Evolutionary conservation across 2,888 invertebrate genomes (phyloP).

Genomic region (Nineta flava): DNA sequence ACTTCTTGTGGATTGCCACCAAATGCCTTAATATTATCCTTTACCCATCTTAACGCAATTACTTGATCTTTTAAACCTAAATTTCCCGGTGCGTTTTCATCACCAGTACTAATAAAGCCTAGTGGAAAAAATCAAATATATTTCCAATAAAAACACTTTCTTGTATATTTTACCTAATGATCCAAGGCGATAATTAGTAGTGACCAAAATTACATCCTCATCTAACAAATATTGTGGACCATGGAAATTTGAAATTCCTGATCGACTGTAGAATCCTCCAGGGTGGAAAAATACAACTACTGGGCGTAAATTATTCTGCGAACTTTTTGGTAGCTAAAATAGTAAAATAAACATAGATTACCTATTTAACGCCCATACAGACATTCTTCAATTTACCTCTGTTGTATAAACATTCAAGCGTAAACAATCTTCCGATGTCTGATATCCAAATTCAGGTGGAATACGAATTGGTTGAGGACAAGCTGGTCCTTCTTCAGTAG

Average conservation of each 20-base stretch:
- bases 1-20: conserved; percentile 50
- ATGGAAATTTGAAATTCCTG: conserved; percentile 36
- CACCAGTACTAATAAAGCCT: conserved; percentile 50
- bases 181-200: conserved; percentile 46
- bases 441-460: conserved; percentile 11
- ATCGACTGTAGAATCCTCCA: conserved; percentile 45
- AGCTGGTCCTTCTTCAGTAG: conserved; percentile 22
- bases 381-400: too few relatives aligned
- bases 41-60: conserved; percentile 45
- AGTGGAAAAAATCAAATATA: conserved; percentile 14
- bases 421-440: conserved; percentile 44
- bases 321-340: too few relatives aligned
- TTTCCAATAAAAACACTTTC: too few relatives aligned
- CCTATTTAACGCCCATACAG: too few relatives aligned
- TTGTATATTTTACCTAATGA: conserved; percentile 26
- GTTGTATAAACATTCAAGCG: conserved; percentile 40
- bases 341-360: too few relatives aligned
- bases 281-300: conserved; percentile 53
- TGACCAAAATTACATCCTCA: conserved; percentile 45
- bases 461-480: conserved; percentile 23
- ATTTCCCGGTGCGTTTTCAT: conserved; percentile 48
- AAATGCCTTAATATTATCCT: conserved; percentile 45
- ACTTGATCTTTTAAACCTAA: conserved; percentile 58
- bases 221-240: conserved; percentile 49
- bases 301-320: conserved; percentile 21